phyloP scores from a whole-genome alignment of 2,888 invertebrate genomes.

The Mechanitis messenoides region DNA sequence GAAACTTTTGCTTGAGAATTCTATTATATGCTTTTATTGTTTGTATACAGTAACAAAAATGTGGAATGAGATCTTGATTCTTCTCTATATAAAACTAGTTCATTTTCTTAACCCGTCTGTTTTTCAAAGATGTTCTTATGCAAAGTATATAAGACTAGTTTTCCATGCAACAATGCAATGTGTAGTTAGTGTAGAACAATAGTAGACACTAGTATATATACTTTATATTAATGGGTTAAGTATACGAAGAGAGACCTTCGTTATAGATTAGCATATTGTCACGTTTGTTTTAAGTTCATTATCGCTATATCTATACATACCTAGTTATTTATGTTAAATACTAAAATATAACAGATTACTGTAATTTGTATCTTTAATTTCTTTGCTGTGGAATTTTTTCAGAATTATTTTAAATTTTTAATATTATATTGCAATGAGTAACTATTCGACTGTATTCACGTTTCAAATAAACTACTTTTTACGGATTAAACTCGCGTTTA shows the following conservation, averaged over 20 bases:
- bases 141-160: constrained; percentile 16
- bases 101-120: constrained; percentile 8
- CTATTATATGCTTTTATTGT: not conserved
- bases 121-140: constrained; percentile 12
- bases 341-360: too few relatives aligned
- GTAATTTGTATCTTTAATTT: too few relatives aligned
- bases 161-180: constrained; percentile 25
- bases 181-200: constrained; percentile 24
- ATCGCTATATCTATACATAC: constrained; percentile 17
- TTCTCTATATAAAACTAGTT: constrained; percentile 6
- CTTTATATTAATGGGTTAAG: constrained; percentile 28
- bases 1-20: too few relatives aligned
- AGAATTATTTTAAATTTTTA: too few relatives aligned
- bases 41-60: not conserved
- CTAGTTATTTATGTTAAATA: too few relatives aligned
- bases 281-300: constrained; percentile 26
- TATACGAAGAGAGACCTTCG: constrained; percentile 31
- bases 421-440: too few relatives aligned
- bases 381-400: too few relatives aligned
- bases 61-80: constrained; percentile 6
- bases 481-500: too few relatives aligned
- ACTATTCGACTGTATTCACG: too few relatives aligned
- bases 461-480: too few relatives aligned
- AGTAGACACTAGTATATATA: constrained; percentile 22
- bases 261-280: constrained; percentile 28